Percentiles rank a stretch among this genome's conserved stretches.
Conservation (phyloP, 2,113 vertebrate species). For the Phalacrocorax brasilianus region DNA sequence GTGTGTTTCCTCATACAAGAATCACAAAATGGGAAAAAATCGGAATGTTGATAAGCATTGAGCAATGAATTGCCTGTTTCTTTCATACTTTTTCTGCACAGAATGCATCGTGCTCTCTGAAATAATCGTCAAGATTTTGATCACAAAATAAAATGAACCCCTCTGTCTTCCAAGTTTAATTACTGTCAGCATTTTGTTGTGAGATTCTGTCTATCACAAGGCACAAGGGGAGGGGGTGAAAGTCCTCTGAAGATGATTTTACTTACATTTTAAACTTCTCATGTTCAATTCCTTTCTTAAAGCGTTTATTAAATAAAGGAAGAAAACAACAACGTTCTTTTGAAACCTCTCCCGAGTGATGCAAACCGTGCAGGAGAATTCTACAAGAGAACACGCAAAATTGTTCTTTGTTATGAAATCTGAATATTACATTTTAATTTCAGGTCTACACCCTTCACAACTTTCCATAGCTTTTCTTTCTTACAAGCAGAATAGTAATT, state of each 20-base stretch:
- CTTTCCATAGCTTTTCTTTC: not conserved
- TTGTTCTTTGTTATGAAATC: not conserved
- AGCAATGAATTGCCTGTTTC: not conserved
- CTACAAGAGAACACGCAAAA: not conserved
- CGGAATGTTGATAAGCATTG: not conserved
- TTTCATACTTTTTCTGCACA: not conserved
- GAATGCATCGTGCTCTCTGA: not conserved
- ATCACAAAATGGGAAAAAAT: not conserved
- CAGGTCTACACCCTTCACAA: not conserved
- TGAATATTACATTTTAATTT: not conserved
- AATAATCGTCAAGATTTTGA: not conserved
- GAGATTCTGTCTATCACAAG: not conserved
- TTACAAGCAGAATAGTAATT: not conserved
- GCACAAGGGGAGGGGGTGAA: not conserved
- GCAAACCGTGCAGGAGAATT: not conserved
- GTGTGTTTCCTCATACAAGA: not conserved
- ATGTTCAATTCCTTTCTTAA: not conserved
- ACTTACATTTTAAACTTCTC: not conserved
- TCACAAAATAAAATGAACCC: not conserved
- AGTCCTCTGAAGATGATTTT: not conserved
- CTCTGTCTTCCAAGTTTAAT: not conserved
- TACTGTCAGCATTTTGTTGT: not conserved
- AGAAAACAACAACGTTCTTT: not conserved
- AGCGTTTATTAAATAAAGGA: not conserved
- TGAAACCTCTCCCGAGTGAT: not conserved